Percentiles rank a stretch among this genome's conserved stretches.
These are phyloP conservation scores for chimpanzee (Pan troglodytes) DNA, from an alignment of 2,113 vertebrate species.

Conservation along the genomic window DNA sequence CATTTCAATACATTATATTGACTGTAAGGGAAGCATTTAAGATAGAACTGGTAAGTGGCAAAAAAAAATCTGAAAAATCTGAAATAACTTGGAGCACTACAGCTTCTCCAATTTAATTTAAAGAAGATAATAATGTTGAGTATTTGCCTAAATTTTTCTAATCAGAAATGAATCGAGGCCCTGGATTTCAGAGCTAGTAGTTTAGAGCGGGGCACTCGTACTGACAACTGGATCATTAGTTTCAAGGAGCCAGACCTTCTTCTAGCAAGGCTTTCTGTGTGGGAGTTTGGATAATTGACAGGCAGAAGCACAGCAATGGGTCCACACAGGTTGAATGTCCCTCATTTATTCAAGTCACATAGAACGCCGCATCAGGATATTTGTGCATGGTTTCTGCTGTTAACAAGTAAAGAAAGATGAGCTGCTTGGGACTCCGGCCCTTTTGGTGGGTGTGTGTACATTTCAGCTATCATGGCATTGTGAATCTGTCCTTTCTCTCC, in stretches of 20 bases:
- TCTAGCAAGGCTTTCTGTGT: constrained; percentile 69
- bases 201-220: constrained; percentile 42
- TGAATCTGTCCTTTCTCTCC: not conserved
- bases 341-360: constrained; percentile 44
- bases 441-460: not conserved
- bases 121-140: constrained; percentile 56
- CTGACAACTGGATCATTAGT: constrained; percentile 58
- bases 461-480: constrained; percentile 2
- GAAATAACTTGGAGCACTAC: constrained; percentile 46
- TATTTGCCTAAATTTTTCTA: constrained; percentile 68
- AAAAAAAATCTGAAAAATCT: not conserved
- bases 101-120: constrained; percentile 50
- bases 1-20: not conserved
- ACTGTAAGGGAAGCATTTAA: not conserved
- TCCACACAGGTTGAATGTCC: constrained; percentile 45
- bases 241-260: constrained; percentile 63
- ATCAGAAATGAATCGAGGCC: constrained; percentile 60
- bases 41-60: not conserved
- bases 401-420: constrained; percentile 3
- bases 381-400: constrained; percentile 20
- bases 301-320: constrained; percentile 57
- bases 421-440: not conserved
- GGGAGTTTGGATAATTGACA: constrained; percentile 59
- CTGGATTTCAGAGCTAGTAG: not conserved
- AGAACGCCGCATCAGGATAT: not conserved